phyloP scores from a whole-genome alignment of 64 coral and sea anemone genomes.

The Montipora cactus region DNA sequence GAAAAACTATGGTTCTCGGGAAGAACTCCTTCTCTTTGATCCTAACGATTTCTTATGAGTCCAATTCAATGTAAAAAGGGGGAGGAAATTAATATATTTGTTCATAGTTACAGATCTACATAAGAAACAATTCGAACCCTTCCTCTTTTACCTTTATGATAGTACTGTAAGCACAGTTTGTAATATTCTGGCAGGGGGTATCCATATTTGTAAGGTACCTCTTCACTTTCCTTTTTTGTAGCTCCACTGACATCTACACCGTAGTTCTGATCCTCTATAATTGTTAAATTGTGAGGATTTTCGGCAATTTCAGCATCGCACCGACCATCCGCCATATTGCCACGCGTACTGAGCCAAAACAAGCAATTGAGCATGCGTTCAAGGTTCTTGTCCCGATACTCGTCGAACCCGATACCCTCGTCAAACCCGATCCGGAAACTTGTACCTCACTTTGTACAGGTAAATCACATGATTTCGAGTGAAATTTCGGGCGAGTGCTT shows the following conservation, averaged over 20 bases:
- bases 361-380: constrained; percentile 9
- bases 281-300: constrained; percentile 89
- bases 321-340: constrained; percentile 92
- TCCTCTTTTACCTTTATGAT: constrained; percentile 89
- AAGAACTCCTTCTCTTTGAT: too few species aligned
- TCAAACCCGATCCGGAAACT: too few species aligned
- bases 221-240: constrained; percentile 2
- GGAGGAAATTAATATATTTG: neutral
- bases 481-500: too few species aligned
- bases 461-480: too few species aligned
- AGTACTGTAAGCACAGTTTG: constrained; percentile 92
- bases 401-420: too few species aligned
- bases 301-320: constrained; percentile 38
- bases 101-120: neutral
- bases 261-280: constrained; percentile 80
- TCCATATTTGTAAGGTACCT: constrained; percentile 89
- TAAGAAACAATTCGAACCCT: neutral
- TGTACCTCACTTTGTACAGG: too few species aligned
- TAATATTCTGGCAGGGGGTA: constrained; percentile 91
- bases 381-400: neutral
- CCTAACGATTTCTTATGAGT: too few species aligned
- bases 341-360: constrained; percentile 77
- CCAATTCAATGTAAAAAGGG: neutral
- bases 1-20: too few species aligned
- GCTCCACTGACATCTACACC: neutral